A percentile compares a stretch with the other conserved stretches of the same genome.
phyloP scores from a whole-genome alignment of 2,797 vertebrate genomes.

The Hirundo rustica region DNA sequence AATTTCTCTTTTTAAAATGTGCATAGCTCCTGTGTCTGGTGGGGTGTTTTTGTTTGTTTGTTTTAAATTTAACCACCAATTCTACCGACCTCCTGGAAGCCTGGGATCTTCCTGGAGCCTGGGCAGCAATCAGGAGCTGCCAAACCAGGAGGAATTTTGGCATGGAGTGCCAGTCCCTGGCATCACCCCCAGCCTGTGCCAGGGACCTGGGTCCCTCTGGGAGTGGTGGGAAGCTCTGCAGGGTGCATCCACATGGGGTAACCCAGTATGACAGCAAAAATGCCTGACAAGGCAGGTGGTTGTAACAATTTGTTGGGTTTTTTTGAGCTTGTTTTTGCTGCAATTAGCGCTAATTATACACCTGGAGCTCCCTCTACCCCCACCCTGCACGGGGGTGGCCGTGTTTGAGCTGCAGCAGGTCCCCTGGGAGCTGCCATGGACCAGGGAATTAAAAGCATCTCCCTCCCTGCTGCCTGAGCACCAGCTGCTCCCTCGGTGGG shows the following conservation, averaged over 20 bases:
- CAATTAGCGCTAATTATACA: neutral
- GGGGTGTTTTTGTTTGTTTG: neutral
- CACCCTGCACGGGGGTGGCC: neutral
- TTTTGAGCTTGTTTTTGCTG: neutral
- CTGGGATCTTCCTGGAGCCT: neutral
- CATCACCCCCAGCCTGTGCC: neutral
- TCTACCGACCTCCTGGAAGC: neutral
- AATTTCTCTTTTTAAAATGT: neutral
- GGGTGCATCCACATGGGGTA: too few species aligned
- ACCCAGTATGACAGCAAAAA: neutral
- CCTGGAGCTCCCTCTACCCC: neutral
- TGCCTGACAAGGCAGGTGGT: neutral
- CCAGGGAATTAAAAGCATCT: neutral
- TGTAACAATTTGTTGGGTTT: neutral
- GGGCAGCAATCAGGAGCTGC: neutral
- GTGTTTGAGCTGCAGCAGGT: neutral
- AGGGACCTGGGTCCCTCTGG: neutral
- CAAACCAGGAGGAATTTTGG: fast-evolving
- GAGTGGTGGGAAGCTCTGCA: neutral
- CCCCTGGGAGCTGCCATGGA: neutral
- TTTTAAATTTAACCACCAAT: neutral
- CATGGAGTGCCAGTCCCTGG: neutral
- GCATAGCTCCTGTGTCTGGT: neutral
- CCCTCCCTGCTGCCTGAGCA: neutral
- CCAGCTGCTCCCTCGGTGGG: neutral